phyloP scores from a whole-genome alignment of 2,797 vertebrate species.

The Uromys caudimaculatus region DNA sequence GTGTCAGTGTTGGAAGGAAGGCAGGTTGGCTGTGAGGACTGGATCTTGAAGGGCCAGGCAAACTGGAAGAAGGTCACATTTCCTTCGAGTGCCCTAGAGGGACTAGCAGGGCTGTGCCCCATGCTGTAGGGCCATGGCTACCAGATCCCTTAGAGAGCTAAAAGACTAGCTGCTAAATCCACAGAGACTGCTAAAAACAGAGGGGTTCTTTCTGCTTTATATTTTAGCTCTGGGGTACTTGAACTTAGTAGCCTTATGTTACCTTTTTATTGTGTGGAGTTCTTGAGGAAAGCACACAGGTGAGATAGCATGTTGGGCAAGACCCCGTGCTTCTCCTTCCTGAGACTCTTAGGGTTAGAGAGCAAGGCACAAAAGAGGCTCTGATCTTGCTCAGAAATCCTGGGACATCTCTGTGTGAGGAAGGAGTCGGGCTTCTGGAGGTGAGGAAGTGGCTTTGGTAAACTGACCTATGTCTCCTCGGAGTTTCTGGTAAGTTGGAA shows the following conservation, averaged over 20 bases:
- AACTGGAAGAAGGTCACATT: background rate
- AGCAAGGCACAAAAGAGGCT: background rate
- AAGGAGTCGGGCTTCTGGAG: background rate
- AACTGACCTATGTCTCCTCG: background rate
- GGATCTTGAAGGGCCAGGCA: background rate
- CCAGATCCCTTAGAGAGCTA: background rate
- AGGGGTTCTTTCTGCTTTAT: background rate
- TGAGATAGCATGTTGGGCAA: background rate
- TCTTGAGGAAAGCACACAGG: background rate
- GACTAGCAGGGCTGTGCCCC: too few relatives aligned
- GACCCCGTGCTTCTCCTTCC: background rate
- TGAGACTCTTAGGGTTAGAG: background rate
- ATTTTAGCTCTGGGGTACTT: slow-evolving; percentile 5
- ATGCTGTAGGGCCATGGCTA: background rate
- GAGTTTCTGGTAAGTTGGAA: slow-evolving; percentile 11
- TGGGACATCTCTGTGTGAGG: background rate
- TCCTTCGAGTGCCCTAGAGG: background rate
- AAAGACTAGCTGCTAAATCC: background rate
- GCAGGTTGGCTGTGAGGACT: background rate
- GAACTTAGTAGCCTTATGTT: background rate
- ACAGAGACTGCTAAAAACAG: background rate
- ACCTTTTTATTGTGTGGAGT: background rate
- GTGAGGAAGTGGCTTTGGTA: background rate
- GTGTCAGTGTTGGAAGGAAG: background rate
- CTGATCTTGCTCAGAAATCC: background rate